These are phyloP conservation scores for Orthonychiurus folsomi DNA, from an alignment of 2,888 invertebrate genomes.

Conservation along the genomic window DNA sequence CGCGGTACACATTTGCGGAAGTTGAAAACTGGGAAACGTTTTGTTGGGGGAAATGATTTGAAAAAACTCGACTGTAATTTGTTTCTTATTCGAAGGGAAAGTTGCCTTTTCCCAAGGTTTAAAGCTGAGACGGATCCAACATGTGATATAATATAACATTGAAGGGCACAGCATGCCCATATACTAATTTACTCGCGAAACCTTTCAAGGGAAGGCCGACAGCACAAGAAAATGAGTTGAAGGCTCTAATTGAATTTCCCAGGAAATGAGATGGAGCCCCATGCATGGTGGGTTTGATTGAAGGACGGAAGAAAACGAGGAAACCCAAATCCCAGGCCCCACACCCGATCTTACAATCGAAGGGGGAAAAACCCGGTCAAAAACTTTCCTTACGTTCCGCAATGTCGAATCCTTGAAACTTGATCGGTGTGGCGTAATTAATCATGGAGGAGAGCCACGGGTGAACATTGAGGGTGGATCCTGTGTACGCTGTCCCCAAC, in stretches of 20 bases:
- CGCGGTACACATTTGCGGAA: no score
- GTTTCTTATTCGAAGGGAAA: no score
- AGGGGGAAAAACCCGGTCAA: constrained; percentile 14
- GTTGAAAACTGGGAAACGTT: no score
- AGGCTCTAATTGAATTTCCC: constrained; percentile 12
- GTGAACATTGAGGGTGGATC: constrained; percentile 97
- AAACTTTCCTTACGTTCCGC: constrained; percentile 67
- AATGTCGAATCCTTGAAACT: constrained; percentile 95
- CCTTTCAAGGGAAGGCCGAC: not conserved
- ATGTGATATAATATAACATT: no score
- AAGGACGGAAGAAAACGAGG: constrained; percentile 1
- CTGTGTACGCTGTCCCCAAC: constrained; percentile 68
- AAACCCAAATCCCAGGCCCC: no score
- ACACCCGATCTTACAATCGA: no score
- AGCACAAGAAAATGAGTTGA: not conserved
- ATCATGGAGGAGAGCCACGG: constrained; percentile 98
- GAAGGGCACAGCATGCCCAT: no score
- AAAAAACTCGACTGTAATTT: no score
- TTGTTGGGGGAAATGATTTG: no score
- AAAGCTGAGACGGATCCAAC: no score
- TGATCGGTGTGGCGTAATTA: constrained; percentile 98
- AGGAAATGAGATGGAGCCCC: not conserved
- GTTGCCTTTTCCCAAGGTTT: no score
- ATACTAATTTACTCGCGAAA: no score
- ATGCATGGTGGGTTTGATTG: not conserved